Percentiles rank a stretch among this genome's conserved stretches.
Evolutionary conservation across 1,140 invertebrate species (phyloP).

Genomic region (Drosophila eugracilis): DNA sequence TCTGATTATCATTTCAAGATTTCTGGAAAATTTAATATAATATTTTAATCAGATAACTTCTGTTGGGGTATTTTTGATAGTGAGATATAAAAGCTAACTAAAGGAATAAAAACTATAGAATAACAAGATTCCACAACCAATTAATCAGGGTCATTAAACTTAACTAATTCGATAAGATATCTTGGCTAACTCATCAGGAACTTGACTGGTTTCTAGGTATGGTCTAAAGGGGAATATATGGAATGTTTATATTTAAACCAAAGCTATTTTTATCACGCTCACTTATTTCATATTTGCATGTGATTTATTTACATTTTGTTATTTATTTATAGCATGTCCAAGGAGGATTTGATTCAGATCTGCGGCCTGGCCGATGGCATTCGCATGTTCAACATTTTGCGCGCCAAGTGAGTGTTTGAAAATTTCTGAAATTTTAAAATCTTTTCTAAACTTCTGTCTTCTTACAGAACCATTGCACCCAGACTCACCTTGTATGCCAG

Average conservation of each 20-base stretch:
- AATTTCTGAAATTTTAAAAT: not conserved
- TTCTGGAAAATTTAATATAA: not conserved
- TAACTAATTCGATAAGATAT: constrained; percentile 17
- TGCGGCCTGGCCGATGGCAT: constrained; percentile 96
- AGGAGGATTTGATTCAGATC: constrained; percentile 97
- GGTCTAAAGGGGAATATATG: not conserved
- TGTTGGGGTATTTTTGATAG: constrained; percentile 9
- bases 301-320: constrained; percentile 10
- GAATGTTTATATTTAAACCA: not conserved
- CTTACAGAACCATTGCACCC: constrained; percentile 88
- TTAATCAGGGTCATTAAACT: not conserved
- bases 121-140: constrained; percentile 8
- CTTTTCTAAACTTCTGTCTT: not conserved
- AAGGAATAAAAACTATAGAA: not conserved
- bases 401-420: constrained; percentile 89
- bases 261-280: constrained; percentile 5
- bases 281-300: not conserved
- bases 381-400: constrained; percentile 94
- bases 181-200: not conserved
- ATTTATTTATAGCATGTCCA: constrained; percentile 87
- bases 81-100: constrained; percentile 2
- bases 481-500: constrained; percentile 93
- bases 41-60: constrained; percentile 1
- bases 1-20: not conserved
- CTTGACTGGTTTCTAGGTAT: not conserved